Conservation (phyloP, 2,888 invertebrate genomes). For the Drosophila melanocephala region DNA sequence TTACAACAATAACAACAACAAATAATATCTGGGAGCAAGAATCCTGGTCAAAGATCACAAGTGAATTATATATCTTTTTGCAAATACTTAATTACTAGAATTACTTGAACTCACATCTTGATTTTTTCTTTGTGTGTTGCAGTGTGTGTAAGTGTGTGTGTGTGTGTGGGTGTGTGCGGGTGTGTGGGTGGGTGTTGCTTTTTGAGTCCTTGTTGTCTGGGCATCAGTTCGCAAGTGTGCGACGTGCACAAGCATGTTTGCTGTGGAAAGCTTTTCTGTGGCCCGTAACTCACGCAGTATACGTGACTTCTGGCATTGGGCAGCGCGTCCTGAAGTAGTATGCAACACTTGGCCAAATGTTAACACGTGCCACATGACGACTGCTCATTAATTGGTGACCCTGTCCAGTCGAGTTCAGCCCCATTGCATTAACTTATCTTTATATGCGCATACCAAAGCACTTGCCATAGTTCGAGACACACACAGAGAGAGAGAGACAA, state of each 20-base stretch:
- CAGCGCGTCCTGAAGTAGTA: constrained; percentile 41
- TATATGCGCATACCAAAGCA: constrained; percentile 64
- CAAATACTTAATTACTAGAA: background rate
- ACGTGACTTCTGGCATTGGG: constrained; percentile 65
- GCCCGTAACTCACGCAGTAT: constrained; percentile 59
- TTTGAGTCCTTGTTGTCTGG: constrained; percentile 41
- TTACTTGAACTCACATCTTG: background rate
- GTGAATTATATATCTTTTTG: background rate
- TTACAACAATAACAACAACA: no score
- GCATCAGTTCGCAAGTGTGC: constrained; percentile 32
- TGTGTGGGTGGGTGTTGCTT: background rate
- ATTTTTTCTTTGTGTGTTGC: constrained; percentile 3
- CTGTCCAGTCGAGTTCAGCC: constrained; percentile 23
- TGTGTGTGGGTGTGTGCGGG: background rate
- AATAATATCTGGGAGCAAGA: background rate
- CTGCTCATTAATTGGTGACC: constrained; percentile 71
- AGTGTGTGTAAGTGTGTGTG: background rate
- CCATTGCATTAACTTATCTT: constrained; percentile 81
- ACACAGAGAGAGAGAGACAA: background rate
- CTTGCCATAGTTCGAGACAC: constrained; percentile 23
- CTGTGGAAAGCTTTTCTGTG: constrained; percentile 24
- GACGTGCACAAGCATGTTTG: constrained; percentile 74
- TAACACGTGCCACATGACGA: constrained; percentile 65
- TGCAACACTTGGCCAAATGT: constrained; percentile 63
- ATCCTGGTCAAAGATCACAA: background rate